phyloP scores from a whole-genome alignment of 2,113 vertebrate genomes.

The Cochlearius cochlearius region DNA sequence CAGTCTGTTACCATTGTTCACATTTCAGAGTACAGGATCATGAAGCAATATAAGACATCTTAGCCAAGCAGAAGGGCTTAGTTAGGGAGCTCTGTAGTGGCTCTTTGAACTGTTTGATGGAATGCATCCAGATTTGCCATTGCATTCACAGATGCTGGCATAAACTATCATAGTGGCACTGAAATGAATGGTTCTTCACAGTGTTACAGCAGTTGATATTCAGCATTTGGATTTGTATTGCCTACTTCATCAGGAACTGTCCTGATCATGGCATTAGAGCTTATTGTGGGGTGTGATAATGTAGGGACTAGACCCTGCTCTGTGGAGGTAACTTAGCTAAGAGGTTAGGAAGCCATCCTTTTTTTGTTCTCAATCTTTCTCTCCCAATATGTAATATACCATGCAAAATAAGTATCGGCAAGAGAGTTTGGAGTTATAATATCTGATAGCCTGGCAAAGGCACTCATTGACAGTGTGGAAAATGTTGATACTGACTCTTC shows the following conservation, averaged over 20 bases:
- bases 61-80: background rate
- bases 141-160: background rate
- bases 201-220: background rate
- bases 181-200: background rate
- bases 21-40: background rate
- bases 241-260: background rate
- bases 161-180: background rate
- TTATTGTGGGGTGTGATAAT: background rate
- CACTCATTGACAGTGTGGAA: background rate
- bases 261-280: background rate
- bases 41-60: background rate
- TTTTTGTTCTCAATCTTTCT: background rate
- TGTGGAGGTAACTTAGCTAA: background rate
- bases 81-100: background rate
- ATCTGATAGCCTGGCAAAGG: background rate
- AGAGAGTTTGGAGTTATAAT: background rate
- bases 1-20: background rate
- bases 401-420: background rate
- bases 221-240: background rate
- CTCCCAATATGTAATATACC: background rate
- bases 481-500: background rate
- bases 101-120: background rate
- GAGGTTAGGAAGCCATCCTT: background rate
- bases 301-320: background rate
- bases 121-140: background rate